Base-by-base conservation (phyloP, 2,797 vertebrate genomes). In the Peromyscus melanophrys region DNA sequence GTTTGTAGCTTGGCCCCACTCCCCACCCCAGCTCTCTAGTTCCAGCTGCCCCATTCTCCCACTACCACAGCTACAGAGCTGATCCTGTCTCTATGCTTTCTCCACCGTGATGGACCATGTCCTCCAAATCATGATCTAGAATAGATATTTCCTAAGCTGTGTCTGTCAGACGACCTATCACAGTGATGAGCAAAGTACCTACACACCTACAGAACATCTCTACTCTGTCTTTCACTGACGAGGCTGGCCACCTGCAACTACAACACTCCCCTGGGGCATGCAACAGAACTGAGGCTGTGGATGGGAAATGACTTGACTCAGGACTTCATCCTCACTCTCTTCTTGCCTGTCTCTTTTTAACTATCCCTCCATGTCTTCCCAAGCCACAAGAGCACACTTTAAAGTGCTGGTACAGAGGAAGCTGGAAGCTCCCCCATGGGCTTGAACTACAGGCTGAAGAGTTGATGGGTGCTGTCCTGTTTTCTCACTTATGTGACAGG, bases 391-490 rank as follows among this genome's bases (percentile, higher is more conserved):
- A 27, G 31, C 7, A 81, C 49, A 3, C 4, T 77, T 13, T 27
- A 14, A 92, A 89, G 65, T n/a, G 14, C 1, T 21, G 49, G 81
- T 59, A n/a, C 43, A 34, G 40, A 84, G 31, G 31, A 17, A 69
- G 57, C 40, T 55, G 25, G 34, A 94, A 40, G 69, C 14, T 16
- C 21, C n/a, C 21, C 21, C 25, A 31, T 23, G 34, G 4, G 57
- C 63, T 40, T 37, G 63, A 27, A 25, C 19, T 0, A 9, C 40
- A 83, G 40, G 55, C 83, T 61, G 63, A 63, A 2, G 46, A 55
- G 34, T 19, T 46, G 19, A 27, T 0, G 0, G 7, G 1, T 3
- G 9, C 23, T 2, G 7, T 31, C 63, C 43, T n/a, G 14, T 40
- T 65, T 46, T 91, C 82, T 40, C 75, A 19, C 25, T 29, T 65